Conservation (phyloP, 2,797 vertebrate genomes). For the Rhodeus uyekii region DNA sequence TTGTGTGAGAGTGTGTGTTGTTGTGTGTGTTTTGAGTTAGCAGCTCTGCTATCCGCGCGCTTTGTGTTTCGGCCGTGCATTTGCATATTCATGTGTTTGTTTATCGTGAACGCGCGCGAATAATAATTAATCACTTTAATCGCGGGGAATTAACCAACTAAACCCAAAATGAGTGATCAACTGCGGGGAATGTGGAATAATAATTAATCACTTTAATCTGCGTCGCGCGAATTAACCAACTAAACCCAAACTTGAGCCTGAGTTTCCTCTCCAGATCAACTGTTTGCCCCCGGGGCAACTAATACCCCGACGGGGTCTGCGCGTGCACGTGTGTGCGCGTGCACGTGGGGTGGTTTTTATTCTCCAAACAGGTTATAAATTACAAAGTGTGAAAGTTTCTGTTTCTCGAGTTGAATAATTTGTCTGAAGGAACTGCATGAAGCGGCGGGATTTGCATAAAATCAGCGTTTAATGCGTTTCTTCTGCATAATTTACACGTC, state of each 20-base stretch:
- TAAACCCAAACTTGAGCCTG: not conserved
- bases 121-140: too few relatives aligned
- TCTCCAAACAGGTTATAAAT: not conserved
- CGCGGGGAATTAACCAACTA: not conserved
- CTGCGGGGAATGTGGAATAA: not conserved
- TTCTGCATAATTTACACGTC: not conserved
- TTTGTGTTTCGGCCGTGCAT: slow-evolving; percentile 6
- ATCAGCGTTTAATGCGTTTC: not conserved
- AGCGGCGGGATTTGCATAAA: slow-evolving; percentile 7
- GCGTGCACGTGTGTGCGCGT: not conserved
- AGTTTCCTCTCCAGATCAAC: not conserved
- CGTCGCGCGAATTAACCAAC: not conserved
- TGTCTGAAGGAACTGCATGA: not conserved
- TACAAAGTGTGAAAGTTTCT: not conserved
- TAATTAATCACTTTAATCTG: not conserved
- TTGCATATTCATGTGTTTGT: slow-evolving; percentile 37
- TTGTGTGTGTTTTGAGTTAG: too few relatives aligned
- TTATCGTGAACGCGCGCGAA: not conserved
- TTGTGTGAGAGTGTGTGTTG: not conserved
- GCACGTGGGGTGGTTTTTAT: too few relatives aligned
- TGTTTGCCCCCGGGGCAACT: slow-evolving; percentile 30
- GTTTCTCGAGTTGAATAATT: not conserved
- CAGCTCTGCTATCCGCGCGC: not conserved
- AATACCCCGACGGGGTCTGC: not conserved
- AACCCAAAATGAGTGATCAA: too few relatives aligned